Base-by-base conservation (phyloP, 2,797 vertebrate species). In the Anguilla anguilla region DNA sequence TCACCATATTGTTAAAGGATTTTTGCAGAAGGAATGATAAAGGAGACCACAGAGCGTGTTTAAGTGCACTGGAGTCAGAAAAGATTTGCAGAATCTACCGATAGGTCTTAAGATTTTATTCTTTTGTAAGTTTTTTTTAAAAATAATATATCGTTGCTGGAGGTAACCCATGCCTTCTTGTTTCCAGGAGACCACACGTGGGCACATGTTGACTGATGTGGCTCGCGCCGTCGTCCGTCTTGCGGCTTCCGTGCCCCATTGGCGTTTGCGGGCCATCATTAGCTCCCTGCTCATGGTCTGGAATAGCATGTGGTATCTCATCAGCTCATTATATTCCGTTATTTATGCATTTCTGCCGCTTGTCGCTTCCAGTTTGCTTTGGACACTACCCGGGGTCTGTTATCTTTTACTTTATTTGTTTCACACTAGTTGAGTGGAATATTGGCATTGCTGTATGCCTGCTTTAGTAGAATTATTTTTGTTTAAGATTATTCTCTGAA, bases 341-440 rank as follows among this genome's bases (percentile, higher is more conserved):
- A 59, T 74, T 74, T 87, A 77, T 82, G 31, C 72, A 25, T 74
- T 49, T 22, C 87, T 87, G 13, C 77, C 64, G 64, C 49, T 85
- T 5, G n/a, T 77, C 28, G 57, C 28, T 35, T 84, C 25, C 53
- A 28, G 74, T 57, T 79, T 87, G n/a, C 64, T n/a, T 35, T 57
- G n/a, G 2, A 35, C 25, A 22, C 6, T 87, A 28, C 28, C 6
- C 46, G 35, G 22, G 7, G 28, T 31, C 31, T 72, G 19, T n/a
- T 11, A 57, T 43, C 51, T n/a, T 28, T 39, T 85, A 53, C 22
- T 87, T 72, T 43, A 43, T 64, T 87, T 87, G 83, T 87, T 83
- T 39, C 64, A 87, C 49, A 28, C 49, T 43, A 28, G 51, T 53
- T 49, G n/a, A 51, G 86, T 10, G 81, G 81, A n/a, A 49, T 83